These are phyloP conservation scores for Sarcophilus harrisii DNA, from an alignment of 2,797 vertebrate species.

Conservation along the genomic window DNA sequence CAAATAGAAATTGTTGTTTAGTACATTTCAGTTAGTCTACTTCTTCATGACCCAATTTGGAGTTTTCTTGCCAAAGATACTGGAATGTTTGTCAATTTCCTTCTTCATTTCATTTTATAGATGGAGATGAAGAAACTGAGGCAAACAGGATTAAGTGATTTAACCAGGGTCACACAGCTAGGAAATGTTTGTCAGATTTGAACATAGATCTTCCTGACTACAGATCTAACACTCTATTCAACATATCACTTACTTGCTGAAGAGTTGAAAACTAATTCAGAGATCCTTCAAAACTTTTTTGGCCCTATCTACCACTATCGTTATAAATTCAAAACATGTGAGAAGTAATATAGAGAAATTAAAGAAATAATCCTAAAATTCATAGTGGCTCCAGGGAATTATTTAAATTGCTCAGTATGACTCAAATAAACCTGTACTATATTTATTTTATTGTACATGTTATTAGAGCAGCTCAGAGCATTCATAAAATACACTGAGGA, in stretches of 20 bases:
- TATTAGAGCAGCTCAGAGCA: background rate
- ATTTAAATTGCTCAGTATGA: background rate
- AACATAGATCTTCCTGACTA: background rate
- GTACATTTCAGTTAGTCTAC: background rate
- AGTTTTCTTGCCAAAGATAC: background rate
- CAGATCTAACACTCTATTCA: background rate
- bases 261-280: background rate
- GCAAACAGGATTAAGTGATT: background rate
- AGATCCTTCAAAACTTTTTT: background rate
- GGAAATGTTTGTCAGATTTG: background rate
- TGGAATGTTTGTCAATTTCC: background rate
- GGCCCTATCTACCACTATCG: background rate
- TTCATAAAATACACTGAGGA: background rate
- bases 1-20: background rate
- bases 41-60: background rate
- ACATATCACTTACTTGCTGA: background rate
- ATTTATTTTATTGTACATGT: constrained; percentile 10
- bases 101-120: background rate
- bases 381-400: background rate
- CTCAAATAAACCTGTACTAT: background rate
- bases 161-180: background rate
- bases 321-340: background rate
- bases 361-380: background rate
- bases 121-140: background rate
- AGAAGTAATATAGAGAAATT: background rate